Base-by-base conservation (phyloP, 2,888 invertebrate genomes). In the Torymus auratus region DNA sequence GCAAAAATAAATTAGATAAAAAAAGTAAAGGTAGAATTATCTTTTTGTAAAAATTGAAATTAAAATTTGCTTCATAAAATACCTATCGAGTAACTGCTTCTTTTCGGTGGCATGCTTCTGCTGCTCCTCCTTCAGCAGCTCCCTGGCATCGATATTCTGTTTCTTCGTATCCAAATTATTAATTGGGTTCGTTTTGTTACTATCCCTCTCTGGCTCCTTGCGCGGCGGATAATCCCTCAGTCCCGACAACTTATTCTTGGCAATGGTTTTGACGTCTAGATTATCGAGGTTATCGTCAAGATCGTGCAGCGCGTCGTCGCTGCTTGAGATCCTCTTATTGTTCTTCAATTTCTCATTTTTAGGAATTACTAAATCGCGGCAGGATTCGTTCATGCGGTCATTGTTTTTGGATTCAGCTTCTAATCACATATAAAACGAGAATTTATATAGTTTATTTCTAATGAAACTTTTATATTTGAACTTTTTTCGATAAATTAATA, bases 71-170 rank as follows among this genome's bases (percentile, higher is more conserved):
- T 58, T 17, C n/a, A 41, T 41, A 68, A 55, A 17, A 4, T 52
- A 82, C 82, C 79, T 79, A 10, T 82, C 82, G 5, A 89, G 88
- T 28, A 92, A 86, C 23, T 90, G 89, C 70, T 91, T 88, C 70
- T 91, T 92, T 84, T 91, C 91, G n/a, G 83, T 83, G 0, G 71
- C 81, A 64, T 88, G 84, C 17, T 89, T 92, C 73, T 90, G 91
- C 65, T 91, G 92, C 69, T 91, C 88, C 65, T 92, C 91, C 50
- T 85, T 78, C 84, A 75, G 84, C 56, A 62, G 60, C 55, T 79
- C 81, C 28, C 15, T 77, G 10, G 15, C 70, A 20, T 75, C 67
- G 2, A 50, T 7, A 55, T 70, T 70, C 12, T 64, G 64, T 13
- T 53, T 76, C 2, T 61, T 80, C n/a, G 14, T 55, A 20, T 74